Percentiles rank a stretch among this genome's conserved stretches.
These are phyloP conservation scores for Apaloderma vittatum DNA, from an alignment of 2,113 vertebrate genomes.

Conservation along the genomic window DNA sequence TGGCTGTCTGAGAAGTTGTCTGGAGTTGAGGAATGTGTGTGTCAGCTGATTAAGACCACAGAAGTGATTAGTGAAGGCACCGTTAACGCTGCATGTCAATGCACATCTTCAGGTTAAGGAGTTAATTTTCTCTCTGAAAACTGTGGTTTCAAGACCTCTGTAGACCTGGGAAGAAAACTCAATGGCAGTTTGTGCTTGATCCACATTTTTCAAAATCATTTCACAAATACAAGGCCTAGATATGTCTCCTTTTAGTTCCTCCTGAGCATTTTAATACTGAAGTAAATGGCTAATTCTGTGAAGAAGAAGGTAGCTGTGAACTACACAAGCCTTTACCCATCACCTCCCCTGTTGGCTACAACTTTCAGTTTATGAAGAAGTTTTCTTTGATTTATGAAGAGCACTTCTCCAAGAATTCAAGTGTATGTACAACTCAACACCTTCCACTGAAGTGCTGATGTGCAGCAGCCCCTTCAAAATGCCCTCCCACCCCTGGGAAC, in stretches of 20 bases:
- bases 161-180: conserved; percentile 7
- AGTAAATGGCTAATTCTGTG: neutral
- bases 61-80: conserved; percentile 37
- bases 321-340: neutral
- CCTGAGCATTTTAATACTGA: neutral
- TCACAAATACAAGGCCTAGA: neutral
- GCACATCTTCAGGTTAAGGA: conserved; percentile 47
- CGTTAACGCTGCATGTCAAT: neutral
- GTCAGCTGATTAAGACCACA: conserved; percentile 50
- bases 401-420: neutral
- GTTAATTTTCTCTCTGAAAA: conserved; percentile 49
- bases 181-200: neutral
- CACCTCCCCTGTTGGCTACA: neutral
- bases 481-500: neutral
- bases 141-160: conserved; percentile 18
- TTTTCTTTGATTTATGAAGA: neutral
- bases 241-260: neutral
- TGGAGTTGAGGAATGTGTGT: neutral
- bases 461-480: neutral
- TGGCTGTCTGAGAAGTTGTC: conserved; percentile 22
- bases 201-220: conserved; percentile 4
- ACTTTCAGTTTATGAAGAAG: neutral
- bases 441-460: neutral
- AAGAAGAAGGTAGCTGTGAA: neutral
- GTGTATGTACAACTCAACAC: neutral